Evolutionary conservation across 2,797 vertebrate genomes (phyloP), one percentile per base, ranked within the genome.

Genomic region (Poecile montanus): DNA sequence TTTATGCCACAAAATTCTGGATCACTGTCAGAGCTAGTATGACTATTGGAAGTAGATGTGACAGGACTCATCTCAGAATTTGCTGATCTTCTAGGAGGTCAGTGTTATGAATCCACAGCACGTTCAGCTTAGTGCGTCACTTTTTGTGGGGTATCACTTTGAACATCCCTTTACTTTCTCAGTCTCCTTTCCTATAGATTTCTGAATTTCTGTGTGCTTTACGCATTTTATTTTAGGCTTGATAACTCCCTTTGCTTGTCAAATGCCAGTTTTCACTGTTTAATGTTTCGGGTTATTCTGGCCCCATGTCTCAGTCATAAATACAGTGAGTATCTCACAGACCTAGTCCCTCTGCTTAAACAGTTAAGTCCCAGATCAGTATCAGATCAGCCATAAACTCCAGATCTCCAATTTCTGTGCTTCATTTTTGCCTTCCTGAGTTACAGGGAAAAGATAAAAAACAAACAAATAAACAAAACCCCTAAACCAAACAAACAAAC

Each of bases 11-110:
- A 40, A 74, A 95, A 79, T 60, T 91, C 51, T 70, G 67, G 83
- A 91, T 90, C 32, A 15, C 48, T 92, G 77, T 93, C 95, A 94
- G 38, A 93, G 40, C 19, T 82, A 84, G 91, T 89, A 76, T 9
- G 18, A 68, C 56, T 56, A 8, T 54, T 66, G 66, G 73, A 94
- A 95, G 63, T 13, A 85, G 40, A 95, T 63, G 23, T 82, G 88
- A 63, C 77, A 82, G 53, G 71, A 70, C 34, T 93, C 36, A 63
- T 70, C 44, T 78, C 48, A 32, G 71, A 48, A 53, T 88, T 76
- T 85, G 32, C 38, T 82, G 77, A 57, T 91, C 73, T 42, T 83
- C 67, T 67, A 61, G 54, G 13, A 66, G 70, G 53, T 87, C 53
- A 58, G 27, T 23, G 30, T 23, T 56, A 60, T 68, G 70, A 73